These are phyloP conservation scores for Anticlea derivata DNA, from an alignment of 2,888 invertebrate genomes.

Conservation along the genomic window DNA sequence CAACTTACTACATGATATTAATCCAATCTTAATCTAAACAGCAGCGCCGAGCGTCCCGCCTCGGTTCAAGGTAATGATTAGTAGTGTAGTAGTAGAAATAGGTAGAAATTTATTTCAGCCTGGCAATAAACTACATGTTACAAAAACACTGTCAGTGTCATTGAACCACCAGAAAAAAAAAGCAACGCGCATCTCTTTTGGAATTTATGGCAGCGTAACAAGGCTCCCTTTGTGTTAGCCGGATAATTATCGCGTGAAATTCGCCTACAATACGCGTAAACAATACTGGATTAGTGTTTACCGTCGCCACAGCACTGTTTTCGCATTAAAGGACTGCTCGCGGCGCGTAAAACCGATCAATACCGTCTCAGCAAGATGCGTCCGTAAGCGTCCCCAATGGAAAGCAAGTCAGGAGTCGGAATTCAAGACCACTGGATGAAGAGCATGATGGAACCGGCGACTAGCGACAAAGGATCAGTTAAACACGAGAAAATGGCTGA, in stretches of 20 bases:
- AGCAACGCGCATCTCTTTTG: conserved; percentile 81
- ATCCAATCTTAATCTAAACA: too few species aligned
- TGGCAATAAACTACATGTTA: conserved; percentile 63
- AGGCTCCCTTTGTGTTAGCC: conserved; percentile 81
- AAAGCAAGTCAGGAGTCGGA: conserved; percentile 70
- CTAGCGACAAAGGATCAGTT: conserved; percentile 70
- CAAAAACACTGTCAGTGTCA: conserved; percentile 66
- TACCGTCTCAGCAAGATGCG: conserved; percentile 59
- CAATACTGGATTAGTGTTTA: conserved; percentile 64
- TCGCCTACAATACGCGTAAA: conserved; percentile 69
- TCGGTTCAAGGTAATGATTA: too few species aligned
- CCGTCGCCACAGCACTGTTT: conserved; percentile 26
- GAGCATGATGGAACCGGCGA: conserved; percentile 78
- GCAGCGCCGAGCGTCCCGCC: too few species aligned
- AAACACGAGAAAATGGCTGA: conserved; percentile 80
- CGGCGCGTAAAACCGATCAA: conserved; percentile 65
- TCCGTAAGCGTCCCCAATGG: conserved; percentile 66
- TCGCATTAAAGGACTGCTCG: conserved; percentile 49
- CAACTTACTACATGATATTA: too few species aligned
- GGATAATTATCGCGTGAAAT: conserved; percentile 61
- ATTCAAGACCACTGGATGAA: conserved; percentile 80
- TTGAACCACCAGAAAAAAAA: conserved; percentile 76
- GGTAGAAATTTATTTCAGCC: conserved; percentile 28
- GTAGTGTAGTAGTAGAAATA: conserved; percentile 3
- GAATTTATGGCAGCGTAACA: conserved; percentile 83